Percentiles rank a stretch among this genome's conserved stretches.
Conservation (phyloP, 2,888 invertebrate species). For the Platycheirus albimanus region DNA sequence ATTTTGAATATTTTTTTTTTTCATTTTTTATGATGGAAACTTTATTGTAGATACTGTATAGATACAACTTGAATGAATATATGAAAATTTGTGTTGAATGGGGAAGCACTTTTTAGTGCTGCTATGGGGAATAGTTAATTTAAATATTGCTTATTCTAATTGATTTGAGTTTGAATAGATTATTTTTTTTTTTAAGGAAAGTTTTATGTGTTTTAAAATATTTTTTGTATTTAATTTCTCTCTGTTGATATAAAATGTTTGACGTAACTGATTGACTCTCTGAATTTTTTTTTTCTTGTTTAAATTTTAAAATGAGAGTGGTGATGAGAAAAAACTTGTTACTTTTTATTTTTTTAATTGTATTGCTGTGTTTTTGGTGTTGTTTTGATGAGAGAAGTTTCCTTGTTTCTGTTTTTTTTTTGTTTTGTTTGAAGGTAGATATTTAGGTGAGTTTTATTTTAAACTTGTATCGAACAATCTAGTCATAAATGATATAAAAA, state of each 20-base stretch:
- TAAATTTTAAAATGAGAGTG: not conserved
- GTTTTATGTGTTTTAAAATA: slow-evolving; percentile 14
- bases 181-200: slow-evolving; percentile 43
- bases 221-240: slow-evolving; percentile 13
- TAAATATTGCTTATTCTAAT: slow-evolving; percentile 26
- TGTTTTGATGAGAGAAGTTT: slow-evolving; percentile 16
- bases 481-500: too few species aligned
- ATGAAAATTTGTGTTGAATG: not conserved
- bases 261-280: slow-evolving; percentile 12
- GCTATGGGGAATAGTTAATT: slow-evolving; percentile 31
- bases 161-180: slow-evolving; percentile 29
- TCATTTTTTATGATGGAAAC: slow-evolving; percentile 55
- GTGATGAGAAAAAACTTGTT: slow-evolving; percentile 18
- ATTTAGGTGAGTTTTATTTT: too few species aligned
- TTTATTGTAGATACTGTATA: slow-evolving; percentile 42
- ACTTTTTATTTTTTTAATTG: slow-evolving; percentile 19
- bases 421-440: too few species aligned
- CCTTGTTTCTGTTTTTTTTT: slow-evolving; percentile 20
- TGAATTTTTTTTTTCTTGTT: not conserved
- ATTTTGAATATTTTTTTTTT: slow-evolving; percentile 32
- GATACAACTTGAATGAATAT: slow-evolving; percentile 17
- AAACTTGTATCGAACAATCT: too few species aligned
- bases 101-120: slow-evolving; percentile 1
- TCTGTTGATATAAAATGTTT: slow-evolving; percentile 34
- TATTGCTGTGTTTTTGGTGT: slow-evolving; percentile 10